A percentile compares a stretch with the other conserved stretches of the same genome.
Conservation (phyloP, 2,113 vertebrate species). For the Crotalus horridus region DNA sequence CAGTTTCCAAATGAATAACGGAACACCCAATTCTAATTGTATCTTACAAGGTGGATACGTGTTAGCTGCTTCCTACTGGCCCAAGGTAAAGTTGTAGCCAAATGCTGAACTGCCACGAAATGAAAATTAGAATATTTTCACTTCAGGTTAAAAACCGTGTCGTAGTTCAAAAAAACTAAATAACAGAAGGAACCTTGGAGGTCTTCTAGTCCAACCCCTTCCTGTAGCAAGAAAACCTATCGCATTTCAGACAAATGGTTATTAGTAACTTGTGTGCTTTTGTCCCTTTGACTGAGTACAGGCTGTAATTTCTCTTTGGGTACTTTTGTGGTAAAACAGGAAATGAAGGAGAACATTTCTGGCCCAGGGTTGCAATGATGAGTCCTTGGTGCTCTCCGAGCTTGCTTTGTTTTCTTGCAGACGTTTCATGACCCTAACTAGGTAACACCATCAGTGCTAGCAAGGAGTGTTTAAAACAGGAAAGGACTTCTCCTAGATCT, state of each 20-base stretch:
- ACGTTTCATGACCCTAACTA: too few relatives aligned
- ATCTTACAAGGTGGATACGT: conserved; percentile 89
- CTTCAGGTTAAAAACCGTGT: neutral
- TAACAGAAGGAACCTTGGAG: neutral
- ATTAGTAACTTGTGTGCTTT: neutral
- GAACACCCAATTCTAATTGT: conserved; percentile 77
- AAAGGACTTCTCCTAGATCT: neutral
- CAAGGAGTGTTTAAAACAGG: neutral
- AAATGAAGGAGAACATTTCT: too few relatives aligned
- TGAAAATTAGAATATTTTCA: neutral
- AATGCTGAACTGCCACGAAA: neutral
- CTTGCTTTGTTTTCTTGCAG: too few relatives aligned
- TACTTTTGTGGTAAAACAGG: neutral
- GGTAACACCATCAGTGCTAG: too few relatives aligned
- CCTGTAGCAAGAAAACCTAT: neutral
- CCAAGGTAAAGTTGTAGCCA: conserved; percentile 79
- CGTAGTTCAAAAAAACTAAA: neutral
- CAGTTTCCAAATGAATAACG: conserved; percentile 86
- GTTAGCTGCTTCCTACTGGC: conserved; percentile 95
- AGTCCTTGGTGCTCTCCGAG: too few relatives aligned
- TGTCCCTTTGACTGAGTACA: too few relatives aligned
- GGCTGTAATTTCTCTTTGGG: neutral
- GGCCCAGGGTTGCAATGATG: too few relatives aligned
- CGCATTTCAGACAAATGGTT: neutral
- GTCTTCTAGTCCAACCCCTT: neutral